These are phyloP conservation scores for Gymnorhina tibicen DNA, from an alignment of 2,113 vertebrate species.

Conservation along the genomic window DNA sequence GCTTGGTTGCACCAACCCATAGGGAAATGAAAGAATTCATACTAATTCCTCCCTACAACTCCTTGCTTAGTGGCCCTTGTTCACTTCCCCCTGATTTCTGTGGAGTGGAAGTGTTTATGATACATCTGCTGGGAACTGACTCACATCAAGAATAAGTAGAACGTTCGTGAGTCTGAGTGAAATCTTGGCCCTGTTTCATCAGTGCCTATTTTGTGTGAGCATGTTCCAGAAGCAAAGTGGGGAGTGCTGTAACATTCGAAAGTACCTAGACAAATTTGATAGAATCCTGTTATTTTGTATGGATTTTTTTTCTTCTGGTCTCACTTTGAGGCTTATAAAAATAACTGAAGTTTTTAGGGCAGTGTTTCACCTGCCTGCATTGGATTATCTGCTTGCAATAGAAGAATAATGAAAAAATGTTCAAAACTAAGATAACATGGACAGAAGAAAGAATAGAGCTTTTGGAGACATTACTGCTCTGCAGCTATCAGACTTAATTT, in stretches of 20 bases:
- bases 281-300: background rate
- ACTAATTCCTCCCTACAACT: background rate
- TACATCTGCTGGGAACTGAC: background rate
- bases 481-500: background rate
- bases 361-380: background rate
- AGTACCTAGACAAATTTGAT: background rate
- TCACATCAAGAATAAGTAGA: background rate
- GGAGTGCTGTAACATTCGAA: background rate
- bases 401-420: background rate
- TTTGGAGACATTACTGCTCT: background rate
- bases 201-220: background rate
- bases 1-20: background rate
- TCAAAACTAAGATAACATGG: background rate
- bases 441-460: background rate
- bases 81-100: background rate
- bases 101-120: background rate
- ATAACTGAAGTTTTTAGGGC: background rate
- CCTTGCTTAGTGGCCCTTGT: background rate
- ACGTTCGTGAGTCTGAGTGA: background rate
- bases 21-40: background rate
- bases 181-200: background rate
- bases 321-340: background rate
- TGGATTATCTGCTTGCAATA: background rate
- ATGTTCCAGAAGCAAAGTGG: background rate
- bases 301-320: background rate